Conservation (phyloP, 53 echinoderm and acorn worm genomes). For the Antedon mediterranea region DNA sequence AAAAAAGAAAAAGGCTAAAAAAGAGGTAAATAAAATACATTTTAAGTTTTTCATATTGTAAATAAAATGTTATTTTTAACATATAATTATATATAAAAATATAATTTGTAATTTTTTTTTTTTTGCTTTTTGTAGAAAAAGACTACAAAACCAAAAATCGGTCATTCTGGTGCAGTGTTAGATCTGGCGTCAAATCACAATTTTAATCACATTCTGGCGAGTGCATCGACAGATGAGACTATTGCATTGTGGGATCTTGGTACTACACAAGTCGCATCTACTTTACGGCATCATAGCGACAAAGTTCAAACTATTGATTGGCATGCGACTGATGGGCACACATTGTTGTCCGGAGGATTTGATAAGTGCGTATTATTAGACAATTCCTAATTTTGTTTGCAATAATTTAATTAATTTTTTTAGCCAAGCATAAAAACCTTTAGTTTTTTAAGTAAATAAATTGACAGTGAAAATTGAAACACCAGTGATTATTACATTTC, state of each 20-base stretch:
- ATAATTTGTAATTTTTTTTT: background rate
- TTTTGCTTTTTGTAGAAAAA: background rate
- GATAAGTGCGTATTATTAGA: conserved; percentile 84
- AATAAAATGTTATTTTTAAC: background rate
- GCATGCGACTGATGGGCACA: conserved; percentile 94
- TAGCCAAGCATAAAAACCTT: no score
- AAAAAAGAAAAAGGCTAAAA: conserved; percentile 34
- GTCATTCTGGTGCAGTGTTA: conserved; percentile 72
- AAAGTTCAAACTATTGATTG: conserved; percentile 85
- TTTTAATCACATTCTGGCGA: conserved; percentile 56
- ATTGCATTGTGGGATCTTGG: conserved; percentile 82
- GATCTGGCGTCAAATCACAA: conserved; percentile 82
- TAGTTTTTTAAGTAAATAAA: no score
- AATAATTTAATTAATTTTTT: no score
- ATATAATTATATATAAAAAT: background rate
- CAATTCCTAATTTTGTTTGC: no score
- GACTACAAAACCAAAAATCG: conserved; percentile 15
- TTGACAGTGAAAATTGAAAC: no score
- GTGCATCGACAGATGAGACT: conserved; percentile 74
- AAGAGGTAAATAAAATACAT: conserved; percentile 33
- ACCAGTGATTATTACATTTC: no score
- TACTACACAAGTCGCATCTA: conserved; percentile 34
- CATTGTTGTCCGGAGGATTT: conserved; percentile 69
- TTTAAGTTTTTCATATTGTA: background rate
- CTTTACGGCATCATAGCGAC: conserved; percentile 57